Evolutionary conservation across 2,797 vertebrate species (phyloP).

Genomic region (Sparidentex hasta): DNA sequence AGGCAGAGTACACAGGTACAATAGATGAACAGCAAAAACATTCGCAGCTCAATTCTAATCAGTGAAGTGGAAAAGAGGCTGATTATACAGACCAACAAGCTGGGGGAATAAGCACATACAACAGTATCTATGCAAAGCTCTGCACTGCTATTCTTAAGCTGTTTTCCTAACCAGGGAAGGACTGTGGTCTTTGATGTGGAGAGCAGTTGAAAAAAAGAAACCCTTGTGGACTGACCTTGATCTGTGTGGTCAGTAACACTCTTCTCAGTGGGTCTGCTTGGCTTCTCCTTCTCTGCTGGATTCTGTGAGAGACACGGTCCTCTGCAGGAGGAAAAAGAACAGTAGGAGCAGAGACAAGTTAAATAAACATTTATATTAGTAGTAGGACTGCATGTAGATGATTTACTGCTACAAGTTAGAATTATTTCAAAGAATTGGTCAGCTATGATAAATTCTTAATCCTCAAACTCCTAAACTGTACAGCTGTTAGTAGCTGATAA

Average conservation of each 20-base stretch:
- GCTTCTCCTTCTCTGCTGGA: conserved; percentile 86
- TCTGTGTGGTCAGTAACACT: conserved; percentile 92
- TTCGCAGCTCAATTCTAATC: background rate
- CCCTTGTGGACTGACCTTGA: conserved; percentile 87
- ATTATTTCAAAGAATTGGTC: background rate
- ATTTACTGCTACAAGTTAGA: background rate
- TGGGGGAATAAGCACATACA: background rate
- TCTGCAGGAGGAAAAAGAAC: conserved; percentile 61
- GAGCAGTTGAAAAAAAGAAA: background rate
- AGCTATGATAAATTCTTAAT: background rate
- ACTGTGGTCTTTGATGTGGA: background rate
- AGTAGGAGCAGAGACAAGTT: background rate
- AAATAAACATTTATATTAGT: background rate
- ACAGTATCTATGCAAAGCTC: background rate
- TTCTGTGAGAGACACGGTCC: conserved; percentile 85
- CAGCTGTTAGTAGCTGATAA: background rate
- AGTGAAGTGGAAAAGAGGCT: background rate
- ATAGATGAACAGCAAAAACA: background rate
- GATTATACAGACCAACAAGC: background rate
- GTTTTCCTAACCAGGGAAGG: background rate
- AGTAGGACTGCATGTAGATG: background rate
- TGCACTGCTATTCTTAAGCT: background rate
- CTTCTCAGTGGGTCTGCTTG: conserved; percentile 88
- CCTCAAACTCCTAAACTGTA: background rate
- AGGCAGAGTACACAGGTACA: conserved; percentile 10